These are phyloP conservation scores for Microctenopoma steveboyesi DNA, from an alignment of 2,797 vertebrate genomes.

Conservation along the genomic window DNA sequence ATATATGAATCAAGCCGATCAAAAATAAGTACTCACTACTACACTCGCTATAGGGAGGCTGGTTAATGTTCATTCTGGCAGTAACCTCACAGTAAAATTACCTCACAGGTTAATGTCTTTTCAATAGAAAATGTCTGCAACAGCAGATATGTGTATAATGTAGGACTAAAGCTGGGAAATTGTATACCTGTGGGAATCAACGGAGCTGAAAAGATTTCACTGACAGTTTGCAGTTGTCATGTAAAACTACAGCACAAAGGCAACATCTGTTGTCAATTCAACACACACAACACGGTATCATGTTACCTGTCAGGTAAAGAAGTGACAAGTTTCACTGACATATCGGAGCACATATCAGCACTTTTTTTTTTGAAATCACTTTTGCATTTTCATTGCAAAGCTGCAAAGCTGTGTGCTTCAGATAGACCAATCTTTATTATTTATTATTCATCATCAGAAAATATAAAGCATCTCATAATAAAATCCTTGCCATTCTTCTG, in stretches of 20 bases:
- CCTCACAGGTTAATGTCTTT: slow-evolving; percentile 2
- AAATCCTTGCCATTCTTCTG: background rate
- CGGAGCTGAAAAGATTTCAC: slow-evolving; percentile 50
- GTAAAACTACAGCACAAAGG: slow-evolving; percentile 54
- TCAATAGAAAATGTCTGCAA: background rate
- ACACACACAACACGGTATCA: slow-evolving; percentile 46
- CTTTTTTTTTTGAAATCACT: slow-evolving; percentile 26
- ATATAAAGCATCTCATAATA: background rate
- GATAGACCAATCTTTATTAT: slow-evolving; percentile 1
- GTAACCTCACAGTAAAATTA: background rate
- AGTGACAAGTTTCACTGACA: slow-evolving; percentile 49
- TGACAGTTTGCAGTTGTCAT: slow-evolving; percentile 60
- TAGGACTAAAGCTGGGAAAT: slow-evolving; percentile 29
- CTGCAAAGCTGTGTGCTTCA: background rate
- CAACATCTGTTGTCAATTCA: slow-evolving; percentile 65
- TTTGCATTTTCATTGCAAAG: slow-evolving; percentile 26
- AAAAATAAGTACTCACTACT: slow-evolving; percentile 8
- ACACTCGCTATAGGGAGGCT: slow-evolving; percentile 6
- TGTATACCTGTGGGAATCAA: slow-evolving; percentile 41
- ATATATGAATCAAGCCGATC: slow-evolving; percentile 27
- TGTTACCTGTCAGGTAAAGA: slow-evolving; percentile 66
- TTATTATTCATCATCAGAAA: slow-evolving; percentile 1
- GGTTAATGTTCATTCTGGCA: slow-evolving; percentile 19
- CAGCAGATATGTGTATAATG: slow-evolving; percentile 12
- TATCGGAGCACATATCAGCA: slow-evolving; percentile 1